Base-by-base conservation (phyloP, 1,140 invertebrate species). In the Drosophila pseudoobscura region DNA sequence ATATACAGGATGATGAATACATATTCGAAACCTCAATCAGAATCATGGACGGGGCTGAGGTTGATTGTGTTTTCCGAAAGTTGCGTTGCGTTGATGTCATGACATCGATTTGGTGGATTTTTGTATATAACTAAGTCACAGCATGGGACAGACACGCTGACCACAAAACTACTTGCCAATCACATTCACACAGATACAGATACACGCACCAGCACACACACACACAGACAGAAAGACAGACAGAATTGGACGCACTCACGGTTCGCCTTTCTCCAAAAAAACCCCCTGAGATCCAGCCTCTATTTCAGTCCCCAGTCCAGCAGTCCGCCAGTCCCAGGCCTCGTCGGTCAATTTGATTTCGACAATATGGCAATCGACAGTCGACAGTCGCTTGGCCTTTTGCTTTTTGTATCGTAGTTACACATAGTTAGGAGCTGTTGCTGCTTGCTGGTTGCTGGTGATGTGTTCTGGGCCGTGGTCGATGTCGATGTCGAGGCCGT, bases 281-380 rank as follows among this genome's bases (percentile, higher is more conserved):
- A 50, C 46, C 57, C 46, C 46, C 41, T 17, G 20, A 61, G 24
- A 45, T 39, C 26, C 41, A 53, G 39, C 24, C 41, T 44, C 49
- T 13, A 51, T 59, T 55, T 56, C 57, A 15, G 24, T 59, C 57
- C 11, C 26, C 31, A 47, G 24, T 44, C 3, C 35, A 20, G 1
- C 20, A 20, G 20, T 20, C 20, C 20, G 20, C 20, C 31, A 58
- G 39, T 35, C 58, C 55, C 55, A 68, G 61, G 57, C 65, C 53
- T 55, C 53, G 64, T 56, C 66, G 75, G 53, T 71, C 74, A 78
- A 78, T 78, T 78, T 71, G 74, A 72, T 63, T 78, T 78, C 56
- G 62, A 64, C 76, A 78, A 78, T 77, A 77, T 78, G 76, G 75
- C 74, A 69, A 77, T 75, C 75, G 73, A 64, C 58, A 53, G 20